Conservation (phyloP, 2,888 invertebrate genomes). For the Neoaliturus tenellus region DNA sequence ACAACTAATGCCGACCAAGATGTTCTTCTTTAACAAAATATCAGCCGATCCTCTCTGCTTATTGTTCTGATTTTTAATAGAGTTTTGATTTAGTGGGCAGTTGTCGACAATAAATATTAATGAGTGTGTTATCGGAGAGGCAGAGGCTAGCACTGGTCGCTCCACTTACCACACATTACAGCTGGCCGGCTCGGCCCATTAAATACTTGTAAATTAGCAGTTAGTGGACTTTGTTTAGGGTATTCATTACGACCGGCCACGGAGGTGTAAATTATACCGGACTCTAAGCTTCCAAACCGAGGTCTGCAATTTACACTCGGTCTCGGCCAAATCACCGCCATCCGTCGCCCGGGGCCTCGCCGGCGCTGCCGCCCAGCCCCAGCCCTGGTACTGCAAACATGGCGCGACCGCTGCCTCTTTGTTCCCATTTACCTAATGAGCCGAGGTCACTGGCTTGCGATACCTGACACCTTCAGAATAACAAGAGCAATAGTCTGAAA, state of each 20-base stretch:
- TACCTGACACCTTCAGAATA: too few relatives aligned
- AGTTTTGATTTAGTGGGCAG: not conserved
- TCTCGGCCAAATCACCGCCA: constrained; percentile 41
- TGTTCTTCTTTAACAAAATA: too few relatives aligned
- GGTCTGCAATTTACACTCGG: constrained; percentile 43
- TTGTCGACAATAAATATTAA: constrained; percentile 38
- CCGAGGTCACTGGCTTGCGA: constrained; percentile 32
- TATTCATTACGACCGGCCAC: constrained; percentile 44
- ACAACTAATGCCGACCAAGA: too few relatives aligned
- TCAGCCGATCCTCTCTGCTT: too few relatives aligned
- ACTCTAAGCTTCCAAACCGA: constrained; percentile 45
- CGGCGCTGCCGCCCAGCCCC: not conserved
- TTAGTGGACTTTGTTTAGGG: constrained; percentile 51
- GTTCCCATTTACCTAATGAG: constrained; percentile 45
- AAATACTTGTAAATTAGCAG: constrained; percentile 51
- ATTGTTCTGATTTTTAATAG: not conserved
- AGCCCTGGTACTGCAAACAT: constrained; percentile 30
- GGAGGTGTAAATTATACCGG: constrained; percentile 51
- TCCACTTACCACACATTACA: constrained; percentile 33
- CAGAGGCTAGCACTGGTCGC: not conserved
- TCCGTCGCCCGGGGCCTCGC: constrained; percentile 4
- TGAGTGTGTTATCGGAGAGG: constrained; percentile 19
- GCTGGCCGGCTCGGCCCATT: constrained; percentile 6
- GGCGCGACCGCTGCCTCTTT: too few relatives aligned
- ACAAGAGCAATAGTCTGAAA: too few relatives aligned